Evolutionary conservation across 2,797 vertebrate genomes (phyloP), one percentile per base, ranked within the genome.

Genomic region (Hypotaenidia okinawae): DNA sequence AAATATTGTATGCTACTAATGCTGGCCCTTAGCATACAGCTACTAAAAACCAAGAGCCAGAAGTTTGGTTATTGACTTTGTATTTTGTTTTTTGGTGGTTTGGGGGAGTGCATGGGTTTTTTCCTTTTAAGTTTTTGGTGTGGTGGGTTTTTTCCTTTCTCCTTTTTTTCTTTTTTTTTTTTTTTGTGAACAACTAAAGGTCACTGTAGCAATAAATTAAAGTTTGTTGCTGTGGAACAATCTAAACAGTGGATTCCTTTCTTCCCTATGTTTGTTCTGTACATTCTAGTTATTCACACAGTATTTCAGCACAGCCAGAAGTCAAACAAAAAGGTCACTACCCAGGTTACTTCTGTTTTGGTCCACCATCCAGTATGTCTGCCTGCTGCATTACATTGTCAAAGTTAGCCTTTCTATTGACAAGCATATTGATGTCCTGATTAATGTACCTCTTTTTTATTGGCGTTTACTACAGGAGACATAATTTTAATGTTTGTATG

Each of bases 401-500:
- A 98, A 97, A 96, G 90, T 95, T 33, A 97, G 96, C 93, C 97
- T 95, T 97, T 96, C 92, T 97, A 98, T 98, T 97, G 98, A 98
- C 98, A 98, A 93, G 74, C 23, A 21, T 84, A 99, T 98, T 96
- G 98, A 99, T 99, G 98, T 98, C 89, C 98, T 99, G 98, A 99
- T 99, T 99, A 99, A 99, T 98, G 98, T 96, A 98, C 98, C 98
- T 98, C 97, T 98, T 95, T 78, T 96, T 97, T 97, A 98, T 98
- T 98, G 98, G 95, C 97, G 32, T 98, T 98, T 98, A 97, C 98
- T 96, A 92, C 97, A 97, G 98, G 97, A 98, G 97, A 98, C 98
- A 98, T 98, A 95, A 99, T 99, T 99, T 99, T 98, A 99, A 99
- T 98, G 98, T 98, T 98, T 98, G 96, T 97, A 75, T 98, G 98